Evolutionary conservation across 2,797 vertebrate species (phyloP), one percentile per base, ranked within the genome.

Genomic region (Argyrosomus regius): DNA sequence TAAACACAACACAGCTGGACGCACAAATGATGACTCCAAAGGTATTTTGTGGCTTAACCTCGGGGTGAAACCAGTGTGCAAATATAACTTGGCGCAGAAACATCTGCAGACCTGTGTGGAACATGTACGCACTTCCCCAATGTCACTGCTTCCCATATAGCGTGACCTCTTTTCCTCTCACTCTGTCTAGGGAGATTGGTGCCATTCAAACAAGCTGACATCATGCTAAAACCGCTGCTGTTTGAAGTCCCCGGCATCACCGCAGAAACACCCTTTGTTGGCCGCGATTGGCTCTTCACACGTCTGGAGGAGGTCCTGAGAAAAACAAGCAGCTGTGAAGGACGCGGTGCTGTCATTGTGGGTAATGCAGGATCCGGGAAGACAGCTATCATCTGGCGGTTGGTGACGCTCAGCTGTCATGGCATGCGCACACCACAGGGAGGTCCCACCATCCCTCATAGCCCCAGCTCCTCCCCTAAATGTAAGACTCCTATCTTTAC

Each of bases 171-270:
- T 35, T 48, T 45, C 12, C 52, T 72, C 48, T 74, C 63, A 74
- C 77, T 48, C 50, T 52, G 2, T 80, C 35, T 88, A 99, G 98
- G 95, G 90, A 97, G 96, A 77, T 93, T 99, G 92, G 94, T 96
- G 78, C 96, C 97, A 43, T 98, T 98, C 88, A 99, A 98, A 89
- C 96, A 97, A 73, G 96, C 96, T 41, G 98, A 99, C 91, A 98
- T 99, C 92, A 95, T 99, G 95, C 94, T 99, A 59, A 99, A 99
- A 92, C 98, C 98, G 0, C 92, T 99, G 58, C 91, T 99, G 84
- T 99, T 99, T 20, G 98, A 99, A 92, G 97, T 99, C 63, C 98
- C 98, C 4, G 98, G 97, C 83, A 93, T 98, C 91, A 97, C 96
- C 1, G 95, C 94, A 4, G 98, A 99, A 78, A 96, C 96, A 0